A percentile compares a stretch with the other conserved stretches of the same genome.
Conservation (phyloP, 37 sponge, comb jelly and placozoan species). For the Eunapius fragilis region DNA sequence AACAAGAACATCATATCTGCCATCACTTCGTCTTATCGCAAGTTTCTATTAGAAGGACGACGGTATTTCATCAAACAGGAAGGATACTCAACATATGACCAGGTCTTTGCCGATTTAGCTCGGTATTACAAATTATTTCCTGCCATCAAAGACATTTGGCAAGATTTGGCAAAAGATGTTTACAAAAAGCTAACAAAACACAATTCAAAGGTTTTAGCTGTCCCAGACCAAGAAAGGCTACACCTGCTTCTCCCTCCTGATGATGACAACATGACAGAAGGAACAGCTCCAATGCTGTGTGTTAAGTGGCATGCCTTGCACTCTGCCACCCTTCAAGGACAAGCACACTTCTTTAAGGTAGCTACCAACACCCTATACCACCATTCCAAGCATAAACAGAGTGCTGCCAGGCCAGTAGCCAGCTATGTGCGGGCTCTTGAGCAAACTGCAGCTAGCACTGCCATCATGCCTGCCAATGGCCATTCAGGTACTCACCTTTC, state of each 20-base stretch:
- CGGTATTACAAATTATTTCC: slow-evolving; percentile 34
- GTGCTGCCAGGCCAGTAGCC: background rate
- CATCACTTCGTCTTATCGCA: slow-evolving; percentile 56
- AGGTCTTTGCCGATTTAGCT: background rate
- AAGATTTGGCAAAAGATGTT: background rate
- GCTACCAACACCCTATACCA: background rate
- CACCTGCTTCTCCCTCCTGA: background rate
- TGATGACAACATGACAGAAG: background rate
- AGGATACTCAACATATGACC: background rate
- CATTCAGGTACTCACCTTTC: background rate
- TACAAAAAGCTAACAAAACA: slow-evolving; percentile 4
- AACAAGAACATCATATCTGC: slow-evolving; percentile 45
- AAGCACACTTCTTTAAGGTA: slow-evolving; percentile 2
- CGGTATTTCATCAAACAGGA: background rate
- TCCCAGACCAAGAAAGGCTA: background rate
- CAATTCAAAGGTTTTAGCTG: slow-evolving; percentile 2
- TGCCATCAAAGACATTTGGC: background rate
- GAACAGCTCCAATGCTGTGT: background rate
- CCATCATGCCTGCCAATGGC: background rate
- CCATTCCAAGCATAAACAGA: background rate
- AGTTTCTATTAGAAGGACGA: slow-evolving; percentile 16
- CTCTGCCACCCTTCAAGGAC: background rate
- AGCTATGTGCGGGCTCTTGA: background rate
- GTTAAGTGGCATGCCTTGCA: background rate
- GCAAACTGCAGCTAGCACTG: background rate